Percentiles rank a stretch among this genome's conserved stretches.
Conservation (phyloP, 2,113 vertebrate species). For the Poeciliopsis prolifica region DNA sequence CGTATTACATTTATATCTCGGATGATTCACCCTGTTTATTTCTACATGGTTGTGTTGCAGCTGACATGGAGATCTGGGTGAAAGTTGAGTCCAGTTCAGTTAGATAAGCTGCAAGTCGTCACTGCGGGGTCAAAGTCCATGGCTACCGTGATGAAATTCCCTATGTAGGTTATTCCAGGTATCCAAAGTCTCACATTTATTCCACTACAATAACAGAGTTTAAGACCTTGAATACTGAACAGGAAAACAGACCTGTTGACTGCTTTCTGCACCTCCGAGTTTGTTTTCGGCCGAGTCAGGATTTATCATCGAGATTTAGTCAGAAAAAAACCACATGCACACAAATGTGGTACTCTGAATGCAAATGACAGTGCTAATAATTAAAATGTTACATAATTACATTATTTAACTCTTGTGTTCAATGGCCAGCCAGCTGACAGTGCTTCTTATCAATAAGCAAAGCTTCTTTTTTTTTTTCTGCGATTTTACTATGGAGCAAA, state of each 20-base stretch:
- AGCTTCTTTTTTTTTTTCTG: neutral
- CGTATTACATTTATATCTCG: neutral
- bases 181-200: slow-evolving; percentile 63
- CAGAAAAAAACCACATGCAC: neutral
- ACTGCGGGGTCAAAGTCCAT: slow-evolving; percentile 67
- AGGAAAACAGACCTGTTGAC: slow-evolving; percentile 6
- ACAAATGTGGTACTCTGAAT: neutral
- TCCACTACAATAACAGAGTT: slow-evolving; percentile 60
- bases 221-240: slow-evolving; percentile 11
- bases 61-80: slow-evolving; percentile 53
- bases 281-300: neutral
- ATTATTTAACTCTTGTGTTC: neutral
- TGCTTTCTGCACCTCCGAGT: slow-evolving; percentile 1
- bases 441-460: neutral
- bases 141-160: slow-evolving; percentile 50
- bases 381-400: neutral
- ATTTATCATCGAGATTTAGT: neutral
- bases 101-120: slow-evolving; percentile 59
- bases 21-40: neutral
- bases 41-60: slow-evolving; percentile 6
- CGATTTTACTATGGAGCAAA: slow-evolving; percentile 32
- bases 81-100: slow-evolving; percentile 66
- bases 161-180: slow-evolving; percentile 52
- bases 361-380: neutral
- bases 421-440: neutral